Evolutionary conservation across 2,797 vertebrate species (phyloP).

Genomic region (Micromesistius poutassou): DNA sequence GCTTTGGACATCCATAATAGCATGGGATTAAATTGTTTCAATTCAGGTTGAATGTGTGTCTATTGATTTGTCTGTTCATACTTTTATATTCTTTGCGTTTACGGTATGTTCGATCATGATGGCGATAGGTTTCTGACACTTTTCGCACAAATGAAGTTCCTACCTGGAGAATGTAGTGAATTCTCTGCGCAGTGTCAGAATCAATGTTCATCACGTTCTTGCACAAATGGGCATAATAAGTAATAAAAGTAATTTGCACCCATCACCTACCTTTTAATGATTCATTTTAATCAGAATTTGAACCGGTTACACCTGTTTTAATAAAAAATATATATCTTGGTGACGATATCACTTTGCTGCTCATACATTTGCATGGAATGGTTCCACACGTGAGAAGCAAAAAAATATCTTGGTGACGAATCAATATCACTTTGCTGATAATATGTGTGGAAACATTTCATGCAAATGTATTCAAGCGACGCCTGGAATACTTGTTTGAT

Average conservation of each 20-base stretch:
- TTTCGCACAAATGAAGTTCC: not conserved
- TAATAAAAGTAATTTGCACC: not conserved
- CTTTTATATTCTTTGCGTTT: not conserved
- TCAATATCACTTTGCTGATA: not conserved
- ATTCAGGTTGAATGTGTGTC: not conserved
- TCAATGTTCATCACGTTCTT: not conserved
- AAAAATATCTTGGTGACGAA: not conserved
- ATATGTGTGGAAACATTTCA: conserved; percentile 8
- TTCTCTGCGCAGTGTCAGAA: not conserved
- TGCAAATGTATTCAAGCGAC: conserved; percentile 10
- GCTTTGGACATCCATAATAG: not conserved
- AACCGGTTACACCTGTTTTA: not conserved
- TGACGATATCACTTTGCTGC: not conserved
- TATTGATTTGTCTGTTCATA: not conserved
- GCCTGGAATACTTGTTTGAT: conserved; percentile 7
- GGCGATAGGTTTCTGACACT: not conserved
- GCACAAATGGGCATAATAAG: not conserved
- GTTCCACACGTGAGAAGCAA: not conserved
- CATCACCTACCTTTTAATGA: not conserved
- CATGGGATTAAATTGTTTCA: not conserved
- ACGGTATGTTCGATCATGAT: not conserved
- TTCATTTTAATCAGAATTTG: not conserved
- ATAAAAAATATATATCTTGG: not conserved
- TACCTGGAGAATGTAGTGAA: not conserved
- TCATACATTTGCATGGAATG: too few relatives aligned